These are phyloP conservation scores for Drosophila navojoa DNA, from an alignment of 1,140 invertebrate genomes.

Conservation along the genomic window DNA sequence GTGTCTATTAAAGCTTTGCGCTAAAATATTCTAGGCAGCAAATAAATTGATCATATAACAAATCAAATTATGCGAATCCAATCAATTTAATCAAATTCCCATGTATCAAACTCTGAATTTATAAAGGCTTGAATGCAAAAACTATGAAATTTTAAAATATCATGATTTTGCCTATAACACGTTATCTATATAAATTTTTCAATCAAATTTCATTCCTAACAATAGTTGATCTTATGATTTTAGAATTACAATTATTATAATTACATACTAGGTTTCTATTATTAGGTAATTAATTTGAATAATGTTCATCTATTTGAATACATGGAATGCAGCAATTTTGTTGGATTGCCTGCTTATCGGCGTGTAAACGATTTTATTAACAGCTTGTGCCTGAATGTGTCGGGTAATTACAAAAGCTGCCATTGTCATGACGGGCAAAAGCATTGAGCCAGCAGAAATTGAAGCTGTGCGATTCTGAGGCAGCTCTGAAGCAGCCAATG, in stretches of 20 bases:
- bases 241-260: not conserved
- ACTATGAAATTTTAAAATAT: no score
- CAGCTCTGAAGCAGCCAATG: slow-evolving; percentile 23
- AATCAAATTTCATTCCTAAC: no score
- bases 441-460: slow-evolving; percentile 40
- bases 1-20: not conserved
- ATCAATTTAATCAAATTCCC: no score
- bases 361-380: slow-evolving; percentile 72
- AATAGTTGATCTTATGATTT: not conserved
- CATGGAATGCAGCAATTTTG: slow-evolving; percentile 31
- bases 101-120: no score
- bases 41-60: no score
- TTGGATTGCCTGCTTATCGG: slow-evolving; percentile 24
- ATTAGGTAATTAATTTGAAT: slow-evolving; percentile 23
- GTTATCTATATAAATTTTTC: no score
- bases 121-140: no score
- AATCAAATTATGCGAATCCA: no score
- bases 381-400: slow-evolving; percentile 56
- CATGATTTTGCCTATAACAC: no score
- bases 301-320: slow-evolving; percentile 2
- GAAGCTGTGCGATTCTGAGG: slow-evolving; percentile 21
- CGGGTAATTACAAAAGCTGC: slow-evolving; percentile 69
- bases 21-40: no score
- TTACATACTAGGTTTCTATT: not conserved
- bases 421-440: slow-evolving; percentile 56